Conservation (phyloP, 2,888 invertebrate genomes). For the Steinernema hermaphroditum region DNA sequence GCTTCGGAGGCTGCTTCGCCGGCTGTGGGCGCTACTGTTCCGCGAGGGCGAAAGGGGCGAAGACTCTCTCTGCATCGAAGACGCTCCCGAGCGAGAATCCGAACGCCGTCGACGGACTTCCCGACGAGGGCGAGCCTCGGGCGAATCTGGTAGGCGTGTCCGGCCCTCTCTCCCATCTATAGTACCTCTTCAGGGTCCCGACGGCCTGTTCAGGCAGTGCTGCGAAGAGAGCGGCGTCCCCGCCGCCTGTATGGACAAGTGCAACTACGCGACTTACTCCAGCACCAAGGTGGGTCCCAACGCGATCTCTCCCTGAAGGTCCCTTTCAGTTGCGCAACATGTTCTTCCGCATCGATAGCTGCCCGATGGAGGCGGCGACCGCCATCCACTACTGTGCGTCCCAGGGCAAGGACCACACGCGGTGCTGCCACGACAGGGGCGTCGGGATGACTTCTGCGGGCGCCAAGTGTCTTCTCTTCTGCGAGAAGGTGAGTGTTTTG, state of each 20-base stretch:
- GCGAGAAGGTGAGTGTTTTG: constrained; percentile 34
- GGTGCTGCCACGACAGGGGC: constrained; percentile 37
- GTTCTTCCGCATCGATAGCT: constrained; percentile 42
- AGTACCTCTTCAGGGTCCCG: neutral
- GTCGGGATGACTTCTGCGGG: constrained; percentile 38
- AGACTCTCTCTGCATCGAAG: constrained; percentile 19
- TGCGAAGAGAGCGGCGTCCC: constrained; percentile 34
- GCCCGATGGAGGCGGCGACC: constrained; percentile 43
- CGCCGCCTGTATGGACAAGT: constrained; percentile 31
- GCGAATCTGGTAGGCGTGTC: neutral
- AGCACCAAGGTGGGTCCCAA: constrained; percentile 26
- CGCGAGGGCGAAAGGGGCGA: constrained; percentile 6
- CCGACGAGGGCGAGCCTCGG: neutral
- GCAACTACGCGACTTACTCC: constrained; percentile 34
- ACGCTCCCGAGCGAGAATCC: constrained; percentile 20
- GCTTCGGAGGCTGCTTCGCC: constrained; percentile 9
- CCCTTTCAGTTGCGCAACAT: constrained; percentile 40
- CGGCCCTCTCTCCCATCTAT: too few relatives aligned
- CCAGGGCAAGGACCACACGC: constrained; percentile 36
- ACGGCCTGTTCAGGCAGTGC: constrained; percentile 34
- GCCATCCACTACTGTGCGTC: constrained; percentile 44
- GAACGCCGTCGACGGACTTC: constrained; percentile 18
- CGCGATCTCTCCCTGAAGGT: neutral
- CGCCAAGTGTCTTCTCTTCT: constrained; percentile 42
- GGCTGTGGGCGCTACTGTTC: constrained; percentile 25